phyloP scores from a whole-genome alignment of 2,113 vertebrate species.

The Tyto alba region DNA sequence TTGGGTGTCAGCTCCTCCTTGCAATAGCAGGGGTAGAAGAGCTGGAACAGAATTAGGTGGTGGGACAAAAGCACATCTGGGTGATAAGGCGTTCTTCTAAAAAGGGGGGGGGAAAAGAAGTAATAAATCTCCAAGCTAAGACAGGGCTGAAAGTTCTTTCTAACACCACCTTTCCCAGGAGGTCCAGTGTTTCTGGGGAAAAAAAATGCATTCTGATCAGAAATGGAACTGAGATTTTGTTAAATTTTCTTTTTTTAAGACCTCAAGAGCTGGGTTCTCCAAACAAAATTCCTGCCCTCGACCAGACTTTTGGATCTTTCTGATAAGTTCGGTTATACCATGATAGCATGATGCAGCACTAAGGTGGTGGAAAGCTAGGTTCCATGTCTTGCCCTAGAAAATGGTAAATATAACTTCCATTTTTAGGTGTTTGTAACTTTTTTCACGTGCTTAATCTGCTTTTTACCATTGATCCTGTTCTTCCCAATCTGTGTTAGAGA shows the following conservation, averaged over 20 bases:
- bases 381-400: not conserved
- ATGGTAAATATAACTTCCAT: too few species aligned
- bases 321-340: fast-evolving
- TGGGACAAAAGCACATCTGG: not conserved
- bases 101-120: not conserved
- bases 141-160: not conserved
- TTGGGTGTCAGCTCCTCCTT: not conserved
- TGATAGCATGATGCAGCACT: fast-evolving
- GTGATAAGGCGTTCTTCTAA: not conserved
- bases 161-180: not conserved
- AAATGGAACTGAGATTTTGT: not conserved
- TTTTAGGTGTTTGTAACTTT: too few species aligned
- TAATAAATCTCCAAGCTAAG: not conserved
- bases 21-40: not conserved
- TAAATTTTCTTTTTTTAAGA: not conserved
- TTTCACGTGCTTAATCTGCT: not conserved
- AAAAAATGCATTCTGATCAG: not conserved
- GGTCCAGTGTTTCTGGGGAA: not conserved
- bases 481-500: not conserved
- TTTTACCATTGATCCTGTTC: not conserved
- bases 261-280: not conserved
- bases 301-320: not conserved
- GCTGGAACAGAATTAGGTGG: not conserved
- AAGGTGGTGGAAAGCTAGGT: not conserved
- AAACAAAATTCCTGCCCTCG: not conserved